These are phyloP conservation scores for Phocoena sinus DNA, from an alignment of 2,113 vertebrate species.

Conservation along the genomic window DNA sequence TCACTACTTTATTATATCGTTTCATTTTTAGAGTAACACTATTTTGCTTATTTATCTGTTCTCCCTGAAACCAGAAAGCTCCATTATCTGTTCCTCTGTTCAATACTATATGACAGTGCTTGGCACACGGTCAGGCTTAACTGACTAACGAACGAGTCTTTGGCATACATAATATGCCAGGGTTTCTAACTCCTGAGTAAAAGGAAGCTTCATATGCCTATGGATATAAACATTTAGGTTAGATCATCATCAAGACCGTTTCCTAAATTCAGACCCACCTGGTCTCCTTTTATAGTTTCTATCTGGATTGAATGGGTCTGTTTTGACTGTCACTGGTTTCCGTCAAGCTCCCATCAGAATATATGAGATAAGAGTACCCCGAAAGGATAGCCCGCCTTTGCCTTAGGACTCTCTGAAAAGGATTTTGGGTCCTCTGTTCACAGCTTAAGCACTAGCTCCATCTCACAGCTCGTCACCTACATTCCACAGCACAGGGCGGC, in stretches of 20 bases:
- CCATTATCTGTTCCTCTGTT: neutral
- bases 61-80: neutral
- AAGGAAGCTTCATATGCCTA: neutral
- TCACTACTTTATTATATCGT: neutral
- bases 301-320: neutral
- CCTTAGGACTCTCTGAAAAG: neutral
- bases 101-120: neutral
- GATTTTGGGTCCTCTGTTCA: neutral
- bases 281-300: neutral
- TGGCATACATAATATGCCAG: neutral
- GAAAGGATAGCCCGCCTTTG: neutral
- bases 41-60: neutral
- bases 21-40: neutral
- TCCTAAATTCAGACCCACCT: neutral
- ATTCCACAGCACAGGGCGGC: constrained; percentile 33
- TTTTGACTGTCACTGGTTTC: neutral
- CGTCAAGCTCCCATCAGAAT: neutral
- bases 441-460: neutral
- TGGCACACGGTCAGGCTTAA: neutral
- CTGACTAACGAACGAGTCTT: neutral
- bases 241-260: neutral
- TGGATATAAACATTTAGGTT: neutral
- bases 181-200: neutral
- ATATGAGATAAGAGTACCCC: neutral
- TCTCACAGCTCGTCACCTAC: neutral